Conservation (phyloP, 2,888 invertebrate genomes). For the Spatulosminthurus flaviceps region DNA sequence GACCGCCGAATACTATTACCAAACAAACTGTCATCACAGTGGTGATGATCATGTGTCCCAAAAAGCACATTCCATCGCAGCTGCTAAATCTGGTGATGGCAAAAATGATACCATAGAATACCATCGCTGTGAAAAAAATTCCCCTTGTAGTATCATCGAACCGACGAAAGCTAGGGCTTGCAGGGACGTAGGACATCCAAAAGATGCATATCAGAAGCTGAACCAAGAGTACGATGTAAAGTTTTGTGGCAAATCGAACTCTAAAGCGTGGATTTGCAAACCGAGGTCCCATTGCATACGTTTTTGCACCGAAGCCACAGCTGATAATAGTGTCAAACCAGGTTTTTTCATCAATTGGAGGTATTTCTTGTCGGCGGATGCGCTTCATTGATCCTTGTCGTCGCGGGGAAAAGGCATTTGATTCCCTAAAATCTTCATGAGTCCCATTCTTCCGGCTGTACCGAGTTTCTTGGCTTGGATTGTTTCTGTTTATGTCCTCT, state of each 20-base stretch:
- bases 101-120: not conserved
- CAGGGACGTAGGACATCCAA: not conserved
- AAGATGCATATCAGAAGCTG: not conserved
- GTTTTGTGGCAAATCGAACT: not conserved
- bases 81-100: not conserved
- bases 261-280: not conserved
- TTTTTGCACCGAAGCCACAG: constrained; percentile 23
- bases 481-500: no score
- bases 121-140: not conserved
- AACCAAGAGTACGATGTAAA: not conserved
- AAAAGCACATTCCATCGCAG: constrained; percentile 11
- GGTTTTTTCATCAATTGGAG: not conserved
- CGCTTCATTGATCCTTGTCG: no score
- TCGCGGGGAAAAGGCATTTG: no score
- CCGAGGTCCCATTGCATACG: not conserved
- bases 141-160: not conserved
- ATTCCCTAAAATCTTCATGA: no score
- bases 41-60: constrained; percentile 20
- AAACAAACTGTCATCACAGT: constrained; percentile 3
- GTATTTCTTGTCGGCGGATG: no score
- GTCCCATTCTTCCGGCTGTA: no score
- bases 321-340: constrained; percentile 1
- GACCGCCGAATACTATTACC: not conserved
- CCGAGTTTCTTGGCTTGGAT: no score
- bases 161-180: not conserved